Evolutionary conservation across 1,140 invertebrate genomes (phyloP).

Genomic region (Anadara kagoshimensis): DNA sequence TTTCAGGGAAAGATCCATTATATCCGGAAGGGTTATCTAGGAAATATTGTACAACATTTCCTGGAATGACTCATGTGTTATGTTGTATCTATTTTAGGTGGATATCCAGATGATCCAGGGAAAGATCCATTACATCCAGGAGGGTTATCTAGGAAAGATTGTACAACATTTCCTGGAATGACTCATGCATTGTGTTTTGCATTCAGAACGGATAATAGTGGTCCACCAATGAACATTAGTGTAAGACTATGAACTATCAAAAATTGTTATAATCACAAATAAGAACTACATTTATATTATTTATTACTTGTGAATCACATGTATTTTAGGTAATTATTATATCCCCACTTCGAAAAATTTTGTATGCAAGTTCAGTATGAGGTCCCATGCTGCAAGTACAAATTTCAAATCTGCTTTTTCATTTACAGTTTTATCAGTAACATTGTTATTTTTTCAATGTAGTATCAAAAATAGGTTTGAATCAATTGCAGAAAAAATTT

Average conservation of each 20-base stretch:
- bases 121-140: constrained; percentile 43
- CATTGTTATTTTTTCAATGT: too few species aligned
- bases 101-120: constrained; percentile 52
- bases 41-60: constrained; percentile 52
- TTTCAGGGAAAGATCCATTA: constrained; percentile 38
- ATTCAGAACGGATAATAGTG: constrained; percentile 62
- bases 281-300: too few species aligned
- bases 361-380: too few species aligned
- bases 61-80: constrained; percentile 53
- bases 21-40: constrained; percentile 55
- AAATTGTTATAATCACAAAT: too few species aligned
- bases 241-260: constrained; percentile 32
- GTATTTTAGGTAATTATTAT: too few species aligned
- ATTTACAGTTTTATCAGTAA: too few species aligned
- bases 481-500: too few species aligned
- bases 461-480: too few species aligned
- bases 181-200: constrained; percentile 61
- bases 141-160: constrained; percentile 59
- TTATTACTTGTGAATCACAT: too few species aligned
- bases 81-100: constrained; percentile 52
- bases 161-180: constrained; percentile 48
- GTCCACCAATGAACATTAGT: constrained; percentile 51
- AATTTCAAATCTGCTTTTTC: too few species aligned
- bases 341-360: too few species aligned
- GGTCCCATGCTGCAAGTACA: too few species aligned